Evolutionary conservation across 2,797 vertebrate genomes (phyloP), one percentile per base, ranked within the genome.

Genomic region (Pachyuromys duprasi): DNA sequence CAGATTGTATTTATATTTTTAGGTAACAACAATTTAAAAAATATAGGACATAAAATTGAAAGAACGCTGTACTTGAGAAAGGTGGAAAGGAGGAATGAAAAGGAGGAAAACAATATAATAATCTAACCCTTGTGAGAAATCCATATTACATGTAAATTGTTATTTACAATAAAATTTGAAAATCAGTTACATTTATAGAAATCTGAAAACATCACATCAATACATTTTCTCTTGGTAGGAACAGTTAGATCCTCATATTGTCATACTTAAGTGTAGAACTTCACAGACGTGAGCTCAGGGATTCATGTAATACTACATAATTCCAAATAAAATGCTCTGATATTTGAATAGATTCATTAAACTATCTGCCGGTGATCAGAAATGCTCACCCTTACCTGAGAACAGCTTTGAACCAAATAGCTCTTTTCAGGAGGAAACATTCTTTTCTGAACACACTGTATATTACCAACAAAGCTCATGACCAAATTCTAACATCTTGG

Each of bases 111-210:
- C 42, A 53, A 79, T 55, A 49, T n/a, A 78, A 24, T 20, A 42
- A 3, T 17, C 12, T 79, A 76, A 89, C 3, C 39, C 0, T 36
- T 57, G 17, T 78, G 17, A 91, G 63, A 90, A 94, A n/a, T 2
- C 4, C 11, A 7, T 63, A 57, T 84, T 94, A 84, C 12, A 3
- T 88, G 13, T 28, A 17, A 90, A 92, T 45, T 33, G 62, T 65
- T 79, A 93, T 60, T 75, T n/a, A 2, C 39, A 86, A 69, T 62
- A 57, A 90, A 84, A 33, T 63, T 57, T 79, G 26, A 95, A 95
- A 91, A 45, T 75, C 9, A 49, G 36, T 62, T 76, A 12, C 22
- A 53, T 70, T 9, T 1, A 80, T 12, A 20, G 31, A 63, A 69
- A 3, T 22, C 86, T 91, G 22, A 3, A 95, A 92, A 80, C 9